Evolutionary conservation across 2,888 invertebrate genomes (phyloP).

Genomic region (Scrobipalpa costella): DNA sequence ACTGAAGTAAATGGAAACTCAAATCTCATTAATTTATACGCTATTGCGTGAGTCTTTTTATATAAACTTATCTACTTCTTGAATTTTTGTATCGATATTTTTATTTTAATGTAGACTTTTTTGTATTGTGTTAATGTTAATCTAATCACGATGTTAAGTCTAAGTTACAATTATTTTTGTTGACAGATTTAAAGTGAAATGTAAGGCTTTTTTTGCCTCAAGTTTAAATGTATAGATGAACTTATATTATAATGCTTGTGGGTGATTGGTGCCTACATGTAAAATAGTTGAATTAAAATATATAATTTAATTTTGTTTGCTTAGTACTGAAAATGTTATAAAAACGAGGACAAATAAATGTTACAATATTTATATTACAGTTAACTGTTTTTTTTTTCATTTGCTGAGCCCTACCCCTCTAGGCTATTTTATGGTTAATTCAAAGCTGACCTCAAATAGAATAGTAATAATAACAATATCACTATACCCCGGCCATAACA

Average conservation of each 20-base stretch:
- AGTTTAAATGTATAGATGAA: no score
- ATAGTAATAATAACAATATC: not conserved
- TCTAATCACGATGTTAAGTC: not conserved
- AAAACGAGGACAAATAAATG: conserved; percentile 1
- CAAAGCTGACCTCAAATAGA: not conserved
- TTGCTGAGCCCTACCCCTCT: not conserved
- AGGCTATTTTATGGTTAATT: not conserved
- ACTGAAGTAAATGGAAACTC: conserved; percentile 2
- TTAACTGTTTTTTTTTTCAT: not conserved
- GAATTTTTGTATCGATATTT: not conserved
- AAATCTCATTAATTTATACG: conserved; percentile 2
- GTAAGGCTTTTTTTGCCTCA: no score
- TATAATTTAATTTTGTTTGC: no score
- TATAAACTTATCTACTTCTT: not conserved
- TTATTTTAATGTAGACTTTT: not conserved
- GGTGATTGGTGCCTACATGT: no score
- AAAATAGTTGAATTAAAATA: no score
- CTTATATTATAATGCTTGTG: no score
- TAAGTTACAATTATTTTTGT: no score
- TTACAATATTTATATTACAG: conserved; percentile 2
- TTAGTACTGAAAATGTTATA: not conserved
- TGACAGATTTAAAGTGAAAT: no score
- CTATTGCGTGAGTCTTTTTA: conserved; percentile 11
- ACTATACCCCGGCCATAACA: no score
- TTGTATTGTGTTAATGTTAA: not conserved